Base-by-base conservation (phyloP, 1,140 invertebrate genomes). In the Charaxes varanes region DNA sequence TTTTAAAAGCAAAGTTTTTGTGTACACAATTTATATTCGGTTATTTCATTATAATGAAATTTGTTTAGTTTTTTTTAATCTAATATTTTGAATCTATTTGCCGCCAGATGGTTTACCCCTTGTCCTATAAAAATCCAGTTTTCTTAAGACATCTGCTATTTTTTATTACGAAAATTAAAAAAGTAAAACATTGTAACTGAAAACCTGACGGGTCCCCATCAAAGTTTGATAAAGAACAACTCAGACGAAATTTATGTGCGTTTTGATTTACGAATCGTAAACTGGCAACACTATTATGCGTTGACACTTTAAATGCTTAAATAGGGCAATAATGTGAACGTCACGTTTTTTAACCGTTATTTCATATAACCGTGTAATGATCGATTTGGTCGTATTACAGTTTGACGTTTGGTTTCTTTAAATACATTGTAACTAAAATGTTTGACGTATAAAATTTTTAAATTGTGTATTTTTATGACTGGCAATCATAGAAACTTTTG, bases 181-280 rank as follows among this genome's bases (percentile, higher is more conserved):
- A n/a, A n/a, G n/a, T n/a, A 26, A 26, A 12, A 26, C 23, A 2
- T 26, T 26, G 23, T 26, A 12, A 26, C 0, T 4, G 13, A 24
- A 24, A 24, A 24, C 14, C 4, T 28, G 27, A 28, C 27, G 27
- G n/a, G 27, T 28, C 16, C 27, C 27, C 27, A 28, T 28, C 27
- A 28, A 14, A 14, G 5, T 7, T 6, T 4, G 4, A 26, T 26
- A 28, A 28, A 16, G 7, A 14, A 14, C 7, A n/a, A 14, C 0
- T 28, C 27, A 15, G 15, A 28, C 12, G 21, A 15, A 30, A 59
- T 62, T 62, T 56, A 63, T 47, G 28, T 36, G 28, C 17, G 16
- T 52, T 53, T 50, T 63, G 60, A 63, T 63, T 63, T 63, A 63
- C 49, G 32, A 11, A 41, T 47, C 17, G 52, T 63, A 59, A 63